phyloP scores from a whole-genome alignment of 1,140 invertebrate genomes.

The Phortica variegata region DNA sequence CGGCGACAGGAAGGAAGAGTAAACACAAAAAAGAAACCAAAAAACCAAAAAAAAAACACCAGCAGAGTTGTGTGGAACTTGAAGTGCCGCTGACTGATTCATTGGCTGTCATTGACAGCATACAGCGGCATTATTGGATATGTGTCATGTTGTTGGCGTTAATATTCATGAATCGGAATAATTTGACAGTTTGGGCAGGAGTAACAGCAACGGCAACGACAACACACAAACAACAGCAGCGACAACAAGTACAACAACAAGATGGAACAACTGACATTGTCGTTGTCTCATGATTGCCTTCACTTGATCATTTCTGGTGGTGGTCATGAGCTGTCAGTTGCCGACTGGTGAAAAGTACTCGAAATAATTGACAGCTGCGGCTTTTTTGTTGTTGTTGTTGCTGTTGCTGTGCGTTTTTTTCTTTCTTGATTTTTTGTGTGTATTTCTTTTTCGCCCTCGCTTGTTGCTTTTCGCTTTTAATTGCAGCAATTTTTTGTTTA shows the following conservation, averaged over 20 bases:
- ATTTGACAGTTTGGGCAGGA: slow-evolving; percentile 52
- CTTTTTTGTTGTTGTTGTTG: slow-evolving; percentile 40
- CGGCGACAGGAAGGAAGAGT: too few species aligned
- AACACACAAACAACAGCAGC: too few species aligned
- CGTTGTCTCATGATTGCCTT: slow-evolving; percentile 2
- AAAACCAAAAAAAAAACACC: too few species aligned
- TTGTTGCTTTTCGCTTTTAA: slow-evolving; percentile 37
- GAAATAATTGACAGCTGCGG: slow-evolving; percentile 54
- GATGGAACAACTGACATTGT: not conserved
- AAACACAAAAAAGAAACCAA: too few species aligned
- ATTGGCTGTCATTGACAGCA: not conserved
- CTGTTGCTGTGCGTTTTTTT: slow-evolving; percentile 24
- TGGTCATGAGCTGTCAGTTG: slow-evolving; percentile 20
- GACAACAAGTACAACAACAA: too few species aligned
- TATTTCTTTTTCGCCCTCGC: not conserved
- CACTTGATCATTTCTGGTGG: slow-evolving; percentile 2
- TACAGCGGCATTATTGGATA: slow-evolving; percentile 2
- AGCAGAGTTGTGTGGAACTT: not conserved
- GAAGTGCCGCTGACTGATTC: slow-evolving; percentile 7
- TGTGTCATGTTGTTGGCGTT: slow-evolving; percentile 32
- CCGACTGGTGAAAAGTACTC: slow-evolving; percentile 47
- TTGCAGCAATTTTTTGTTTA: slow-evolving; percentile 49
- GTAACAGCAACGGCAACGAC: too few species aligned
- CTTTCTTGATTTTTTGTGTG: too few species aligned
- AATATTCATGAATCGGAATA: slow-evolving; percentile 55